Conservation (phyloP, 2,113 vertebrate genomes). For the Picathartes gymnocephalus region DNA sequence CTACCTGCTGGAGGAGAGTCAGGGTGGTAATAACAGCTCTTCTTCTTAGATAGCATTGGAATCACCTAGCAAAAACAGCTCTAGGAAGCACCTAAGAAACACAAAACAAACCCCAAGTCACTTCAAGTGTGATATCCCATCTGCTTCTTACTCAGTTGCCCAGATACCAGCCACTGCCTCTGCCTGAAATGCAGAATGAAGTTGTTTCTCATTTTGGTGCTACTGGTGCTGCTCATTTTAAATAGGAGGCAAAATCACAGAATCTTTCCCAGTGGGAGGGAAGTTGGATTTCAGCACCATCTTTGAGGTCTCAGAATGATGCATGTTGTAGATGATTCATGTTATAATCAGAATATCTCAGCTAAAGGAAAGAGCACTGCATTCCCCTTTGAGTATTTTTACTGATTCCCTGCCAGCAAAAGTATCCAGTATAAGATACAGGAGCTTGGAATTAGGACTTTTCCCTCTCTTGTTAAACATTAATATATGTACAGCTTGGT, state of each 20-base stretch:
- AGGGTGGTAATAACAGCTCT: not conserved
- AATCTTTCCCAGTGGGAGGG: not conserved
- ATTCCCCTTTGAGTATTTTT: not conserved
- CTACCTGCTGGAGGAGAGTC: not conserved
- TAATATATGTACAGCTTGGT: not conserved
- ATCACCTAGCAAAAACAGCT: not conserved
- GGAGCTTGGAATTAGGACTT: not conserved
- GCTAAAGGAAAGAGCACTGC: not conserved
- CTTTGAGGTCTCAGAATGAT: not conserved
- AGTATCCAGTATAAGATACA: not conserved
- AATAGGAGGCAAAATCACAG: not conserved
- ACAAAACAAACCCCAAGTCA: not conserved
- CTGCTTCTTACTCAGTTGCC: not conserved
- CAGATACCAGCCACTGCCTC: not conserved
- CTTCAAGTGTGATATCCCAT: not conserved
- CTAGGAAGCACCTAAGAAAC: not conserved
- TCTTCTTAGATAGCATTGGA: not conserved
- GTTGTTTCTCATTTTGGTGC: not conserved
- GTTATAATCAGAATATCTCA: not conserved
- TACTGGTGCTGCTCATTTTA: not conserved
- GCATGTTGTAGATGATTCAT: not conserved
- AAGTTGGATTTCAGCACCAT: not conserved
- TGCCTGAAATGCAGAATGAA: not conserved
- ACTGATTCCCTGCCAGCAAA: not conserved
- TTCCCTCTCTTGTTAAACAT: not conserved